Base-by-base conservation (phyloP, 2,113 vertebrate species). In the Erythrocercus mccallii region DNA sequence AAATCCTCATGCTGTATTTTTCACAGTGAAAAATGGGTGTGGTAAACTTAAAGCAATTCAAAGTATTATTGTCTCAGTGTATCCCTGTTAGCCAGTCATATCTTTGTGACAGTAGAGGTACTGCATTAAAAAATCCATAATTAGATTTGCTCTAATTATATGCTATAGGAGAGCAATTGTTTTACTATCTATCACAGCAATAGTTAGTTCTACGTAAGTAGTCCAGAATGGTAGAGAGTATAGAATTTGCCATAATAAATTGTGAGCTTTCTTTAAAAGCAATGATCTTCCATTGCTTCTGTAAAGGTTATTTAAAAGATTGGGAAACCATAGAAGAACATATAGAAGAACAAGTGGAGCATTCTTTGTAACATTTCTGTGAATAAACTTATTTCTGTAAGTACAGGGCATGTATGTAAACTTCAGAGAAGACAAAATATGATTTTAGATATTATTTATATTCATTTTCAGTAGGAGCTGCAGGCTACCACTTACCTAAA, bases 261-360 rank as follows among this genome's bases (percentile, higher is more conserved):
- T 3, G 30, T 60, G 38, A 88, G 47, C 19, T 28, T 70, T 73
- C 33, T 70, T 61, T 66, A 38, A 66, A 86, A 83, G 16, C 7
- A 62, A 8, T 11, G 1, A 21, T 74, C 2, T 82, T 79, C 37
- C 4, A 6, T 37, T 33, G 10, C 4, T 21, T 86, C 17, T 58
- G 5, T 45, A 47, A 84, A 72, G 2, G 2, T 9, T 38, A 31
- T 71, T 74, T 64, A 25, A 33, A 58, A 83, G 10, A 68, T 15
- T 17, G 6, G 20, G 4, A 82, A 88, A n/a, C 17, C 1, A 1
- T 7, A 47, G 16, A 4, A 2, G n/a, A n/a, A n/a, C n/a, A 12
- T 68, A 20, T 7, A 9, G 37, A 56, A 60, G 10, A 87, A 33
- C 1, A 44, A 57, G 17, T 8, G 12, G 15, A 20, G 3, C 13